These are phyloP conservation scores for Pterocles burchelli DNA, from an alignment of 2,113 vertebrate species.

Conservation along the genomic window DNA sequence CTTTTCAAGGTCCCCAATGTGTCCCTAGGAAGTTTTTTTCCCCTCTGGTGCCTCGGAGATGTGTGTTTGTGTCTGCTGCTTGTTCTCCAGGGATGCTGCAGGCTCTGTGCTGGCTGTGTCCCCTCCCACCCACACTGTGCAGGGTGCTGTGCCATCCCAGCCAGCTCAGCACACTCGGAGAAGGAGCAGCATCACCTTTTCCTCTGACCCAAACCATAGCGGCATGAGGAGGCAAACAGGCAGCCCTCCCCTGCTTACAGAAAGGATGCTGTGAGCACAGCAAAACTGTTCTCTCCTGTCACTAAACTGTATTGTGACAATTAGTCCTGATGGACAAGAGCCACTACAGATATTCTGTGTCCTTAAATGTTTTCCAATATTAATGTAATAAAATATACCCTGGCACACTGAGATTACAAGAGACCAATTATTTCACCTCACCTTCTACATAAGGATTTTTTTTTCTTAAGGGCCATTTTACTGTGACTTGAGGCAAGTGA, in stretches of 20 bases:
- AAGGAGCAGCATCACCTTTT: not conserved
- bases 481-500: not conserved
- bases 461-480: not conserved
- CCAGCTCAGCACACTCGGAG: fast-evolving
- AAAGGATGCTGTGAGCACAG: not conserved
- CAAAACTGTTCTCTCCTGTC: not conserved
- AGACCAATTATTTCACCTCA: not conserved
- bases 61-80: not conserved
- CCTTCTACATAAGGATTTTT: not conserved
- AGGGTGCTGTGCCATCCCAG: not conserved
- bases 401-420: not conserved
- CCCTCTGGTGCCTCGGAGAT: not conserved
- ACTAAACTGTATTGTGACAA: not conserved
- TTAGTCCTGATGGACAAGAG: not conserved
- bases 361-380: not conserved
- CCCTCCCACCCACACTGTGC: fast-evolving
- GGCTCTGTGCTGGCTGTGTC: not conserved
- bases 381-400: not conserved
- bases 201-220: not conserved
- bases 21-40: not conserved
- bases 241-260: not conserved
- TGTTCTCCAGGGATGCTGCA: not conserved
- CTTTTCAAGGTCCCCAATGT: not conserved
- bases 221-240: not conserved
- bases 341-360: too few species aligned